These are phyloP conservation scores for Pristionchus mayeri DNA, from an alignment of 2,888 invertebrate species.

Conservation along the genomic window DNA sequence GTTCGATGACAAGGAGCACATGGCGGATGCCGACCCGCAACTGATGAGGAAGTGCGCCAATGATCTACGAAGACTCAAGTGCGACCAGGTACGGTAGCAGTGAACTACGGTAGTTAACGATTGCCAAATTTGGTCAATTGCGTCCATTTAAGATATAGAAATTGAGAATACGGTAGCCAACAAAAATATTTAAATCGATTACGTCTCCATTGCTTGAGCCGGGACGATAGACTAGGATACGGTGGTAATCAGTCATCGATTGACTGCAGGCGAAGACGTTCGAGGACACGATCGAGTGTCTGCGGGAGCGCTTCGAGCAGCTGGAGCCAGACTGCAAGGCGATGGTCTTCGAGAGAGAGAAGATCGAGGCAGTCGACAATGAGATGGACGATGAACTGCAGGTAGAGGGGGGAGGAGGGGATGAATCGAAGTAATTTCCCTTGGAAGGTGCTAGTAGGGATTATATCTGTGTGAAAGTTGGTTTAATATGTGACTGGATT, in stretches of 20 bases:
- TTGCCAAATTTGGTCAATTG: too few relatives aligned
- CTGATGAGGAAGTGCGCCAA: constrained; percentile 72
- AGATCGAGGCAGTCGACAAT: constrained; percentile 77
- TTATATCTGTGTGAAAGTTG: too few relatives aligned
- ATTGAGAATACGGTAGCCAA: not conserved
- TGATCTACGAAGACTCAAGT: constrained; percentile 66
- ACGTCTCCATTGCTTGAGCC: too few relatives aligned
- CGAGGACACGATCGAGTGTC: constrained; percentile 77
- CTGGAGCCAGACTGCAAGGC: constrained; percentile 77
- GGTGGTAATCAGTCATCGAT: not conserved
- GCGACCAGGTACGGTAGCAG: constrained; percentile 52
- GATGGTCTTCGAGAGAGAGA: constrained; percentile 78
- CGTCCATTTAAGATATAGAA: too few relatives aligned
- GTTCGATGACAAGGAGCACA: constrained; percentile 87
- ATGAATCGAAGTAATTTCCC: too few relatives aligned
- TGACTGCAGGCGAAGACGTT: constrained; percentile 56
- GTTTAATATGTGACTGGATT: too few relatives aligned
- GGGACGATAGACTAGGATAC: too few relatives aligned
- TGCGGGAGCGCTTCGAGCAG: constrained; percentile 74
- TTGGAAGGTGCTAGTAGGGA: too few relatives aligned
- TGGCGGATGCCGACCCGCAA: constrained; percentile 77
- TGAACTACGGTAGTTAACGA: not conserved
- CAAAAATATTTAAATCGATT: too few relatives aligned
- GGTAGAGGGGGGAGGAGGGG: constrained; percentile 48
- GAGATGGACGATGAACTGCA: constrained; percentile 74